Evolutionary conservation across 1,140 invertebrate species (phyloP), one percentile per base, ranked within the genome.

Genomic region (Heliconius melpomene): DNA sequence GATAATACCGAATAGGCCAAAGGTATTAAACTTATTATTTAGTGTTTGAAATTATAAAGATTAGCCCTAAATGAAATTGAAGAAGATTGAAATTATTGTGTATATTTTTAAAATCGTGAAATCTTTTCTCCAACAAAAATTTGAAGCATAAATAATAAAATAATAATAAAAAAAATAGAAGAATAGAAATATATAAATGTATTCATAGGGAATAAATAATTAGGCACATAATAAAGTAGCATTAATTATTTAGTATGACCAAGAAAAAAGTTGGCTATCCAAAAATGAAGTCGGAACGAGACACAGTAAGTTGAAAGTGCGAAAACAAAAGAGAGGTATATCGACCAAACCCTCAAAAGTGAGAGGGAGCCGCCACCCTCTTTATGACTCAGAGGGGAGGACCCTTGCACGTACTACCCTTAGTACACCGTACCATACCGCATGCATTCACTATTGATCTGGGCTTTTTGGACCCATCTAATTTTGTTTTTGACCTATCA

Each of bases 351-450:
- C 88, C 89, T 92, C 89, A 90, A 91, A 93, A 91, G 88, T 90
- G 88, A 91, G 88, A 91, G 90, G 90, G 89, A 83, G 83, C 89
- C 89, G 83, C 89, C 90, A 91, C 90, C 90, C 91, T 93, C 90
- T 93, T 92, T 93, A 93, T 93, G 91, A 93, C 81, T 92, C 91
- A 93, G 91, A 92, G 91, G 91, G 90, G 90, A 91, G 90, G 87
- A 91, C 91, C 91, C 91, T 90, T 89, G 87, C 87, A 88, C 88
- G 86, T 88, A 89, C 87, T 84, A 85, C 90, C 89, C 89, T 90
- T 81, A 82, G 85, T 87, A 85, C 85, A 78, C 80, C 79, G 86
- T 87, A 86, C 74, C 74, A 54, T 75, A 75, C 74, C 75, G 82
- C 86, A 85, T 91, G 89, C 89, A 90, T 84, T 88, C 85, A 81